Evolutionary conservation across 2,888 invertebrate species (phyloP).

Genomic region (Caenorhabditis parvicauda): DNA sequence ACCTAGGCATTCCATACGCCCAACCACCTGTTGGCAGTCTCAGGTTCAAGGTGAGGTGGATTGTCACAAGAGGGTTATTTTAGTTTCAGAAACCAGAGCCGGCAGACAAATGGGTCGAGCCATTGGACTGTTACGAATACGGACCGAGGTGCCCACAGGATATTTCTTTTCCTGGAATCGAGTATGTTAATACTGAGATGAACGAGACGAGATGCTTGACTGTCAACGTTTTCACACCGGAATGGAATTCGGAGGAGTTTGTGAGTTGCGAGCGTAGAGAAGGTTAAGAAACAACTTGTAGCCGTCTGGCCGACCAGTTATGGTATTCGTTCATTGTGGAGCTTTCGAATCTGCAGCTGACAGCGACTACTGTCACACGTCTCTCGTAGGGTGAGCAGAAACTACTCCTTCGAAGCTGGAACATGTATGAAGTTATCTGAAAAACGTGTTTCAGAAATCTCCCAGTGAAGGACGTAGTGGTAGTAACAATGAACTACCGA

Average conservation of each 20-base stretch:
- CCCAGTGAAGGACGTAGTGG: constrained; percentile 45
- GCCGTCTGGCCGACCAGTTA: constrained; percentile 7
- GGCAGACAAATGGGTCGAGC: constrained; percentile 8
- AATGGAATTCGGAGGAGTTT: constrained; percentile 3
- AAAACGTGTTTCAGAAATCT: constrained; percentile 41
- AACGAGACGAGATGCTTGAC: constrained; percentile 11
- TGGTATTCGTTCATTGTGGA: constrained; percentile 11
- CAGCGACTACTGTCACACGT: constrained; percentile 5
- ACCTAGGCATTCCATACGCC: no score
- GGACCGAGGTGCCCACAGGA: constrained; percentile 11
- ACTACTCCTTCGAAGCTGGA: no score
- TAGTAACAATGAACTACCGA: constrained; percentile 50
- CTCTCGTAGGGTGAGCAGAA: constrained; percentile 7
- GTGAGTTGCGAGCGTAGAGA: background rate
- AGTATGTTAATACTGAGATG: background rate
- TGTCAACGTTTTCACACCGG: constrained; percentile 9
- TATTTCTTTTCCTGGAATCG: background rate
- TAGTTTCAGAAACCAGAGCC: constrained; percentile 4
- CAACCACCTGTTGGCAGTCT: no score
- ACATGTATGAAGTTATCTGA: no score
- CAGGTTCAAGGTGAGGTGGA: background rate
- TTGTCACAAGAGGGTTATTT: constrained; percentile 4
- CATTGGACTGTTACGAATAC: constrained; percentile 7
- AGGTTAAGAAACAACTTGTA: background rate
- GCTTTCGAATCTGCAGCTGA: constrained; percentile 6